A percentile compares a stretch with the other conserved stretches of the same genome.
phyloP scores from a whole-genome alignment of 1,140 invertebrate species.

The Orussus abietinus region DNA sequence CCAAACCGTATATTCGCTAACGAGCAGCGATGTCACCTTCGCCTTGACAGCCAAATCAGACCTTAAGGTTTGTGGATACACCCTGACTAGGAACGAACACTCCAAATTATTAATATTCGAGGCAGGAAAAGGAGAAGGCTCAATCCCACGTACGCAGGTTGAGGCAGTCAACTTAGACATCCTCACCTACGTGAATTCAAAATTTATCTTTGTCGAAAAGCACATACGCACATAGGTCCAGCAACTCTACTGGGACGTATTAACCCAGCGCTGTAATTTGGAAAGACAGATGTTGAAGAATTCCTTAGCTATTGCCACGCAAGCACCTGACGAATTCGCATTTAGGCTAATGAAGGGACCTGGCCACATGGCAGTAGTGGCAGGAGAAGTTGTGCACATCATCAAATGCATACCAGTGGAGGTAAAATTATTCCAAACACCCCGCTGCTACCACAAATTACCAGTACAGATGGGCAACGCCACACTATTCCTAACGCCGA shows the following conservation, averaged over 20 bases:
- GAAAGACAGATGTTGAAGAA: conserved; percentile 19
- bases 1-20: too few relatives aligned
- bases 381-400: conserved; percentile 28
- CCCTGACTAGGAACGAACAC: conserved; percentile 3
- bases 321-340: conserved; percentile 24
- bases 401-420: conserved; percentile 20
- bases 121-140: too few relatives aligned
- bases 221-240: conserved; percentile 13
- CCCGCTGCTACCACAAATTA: conserved; percentile 16
- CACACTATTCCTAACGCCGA: conserved; percentile 13
- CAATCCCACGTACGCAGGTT: too few relatives aligned
- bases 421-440: conserved; percentile 11
- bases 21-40: too few relatives aligned
- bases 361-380: conserved; percentile 21
- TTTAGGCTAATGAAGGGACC: conserved; percentile 21
- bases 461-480: conserved; percentile 13
- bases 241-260: conserved; percentile 14
- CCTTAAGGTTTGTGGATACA: too few relatives aligned
- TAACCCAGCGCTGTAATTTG: conserved; percentile 18
- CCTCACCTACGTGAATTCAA: conserved; percentile 23
- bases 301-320: conserved; percentile 9
- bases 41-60: too few relatives aligned
- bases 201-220: conserved; percentile 26
- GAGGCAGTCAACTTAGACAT: conserved; percentile 8
- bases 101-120: conserved; percentile 7